A percentile compares a stretch with the other conserved stretches of the same genome.
These are phyloP conservation scores for Nothura maculosa DNA, from an alignment of 2,797 vertebrate species.

Conservation along the genomic window DNA sequence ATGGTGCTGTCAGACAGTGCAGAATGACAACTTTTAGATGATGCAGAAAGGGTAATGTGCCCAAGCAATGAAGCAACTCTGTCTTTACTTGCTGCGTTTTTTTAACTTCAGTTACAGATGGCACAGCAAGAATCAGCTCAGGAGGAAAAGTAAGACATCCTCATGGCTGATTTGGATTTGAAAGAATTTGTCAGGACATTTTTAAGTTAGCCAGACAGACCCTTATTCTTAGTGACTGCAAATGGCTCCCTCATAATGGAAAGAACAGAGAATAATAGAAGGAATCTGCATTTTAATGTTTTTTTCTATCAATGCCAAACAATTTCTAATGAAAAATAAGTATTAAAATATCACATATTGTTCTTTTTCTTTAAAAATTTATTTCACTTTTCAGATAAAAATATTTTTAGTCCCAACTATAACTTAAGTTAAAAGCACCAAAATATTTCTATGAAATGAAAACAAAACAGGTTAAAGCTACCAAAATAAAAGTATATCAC, in stretches of 20 bases:
- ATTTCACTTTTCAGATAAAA: neutral
- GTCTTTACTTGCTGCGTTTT: slow-evolving; percentile 6
- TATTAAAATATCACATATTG: neutral
- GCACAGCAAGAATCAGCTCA: slow-evolving; percentile 23
- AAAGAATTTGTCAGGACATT: neutral
- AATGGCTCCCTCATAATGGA: neutral
- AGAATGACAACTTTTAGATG: slow-evolving; percentile 35
- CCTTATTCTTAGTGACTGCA: neutral
- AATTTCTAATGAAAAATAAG: neutral
- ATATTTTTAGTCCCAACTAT: neutral
- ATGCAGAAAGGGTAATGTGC: slow-evolving; percentile 48
- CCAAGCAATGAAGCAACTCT: slow-evolving; percentile 25
- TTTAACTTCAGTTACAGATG: slow-evolving; percentile 59
- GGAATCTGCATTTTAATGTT: neutral
- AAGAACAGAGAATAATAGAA: neutral
- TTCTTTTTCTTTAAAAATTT: neutral
- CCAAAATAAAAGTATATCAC: neutral
- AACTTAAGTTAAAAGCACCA: neutral
- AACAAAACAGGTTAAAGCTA: neutral
- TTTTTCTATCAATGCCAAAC: neutral
- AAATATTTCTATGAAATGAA: neutral
- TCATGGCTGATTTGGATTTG: neutral
- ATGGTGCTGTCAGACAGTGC: slow-evolving; percentile 66
- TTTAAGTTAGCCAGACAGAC: neutral
- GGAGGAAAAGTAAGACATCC: slow-evolving; percentile 26